Evolutionary conservation across 2,113 vertebrate species (phyloP), one percentile per base, ranked within the genome.

Genomic region (Zosterops borbonicus): DNA sequence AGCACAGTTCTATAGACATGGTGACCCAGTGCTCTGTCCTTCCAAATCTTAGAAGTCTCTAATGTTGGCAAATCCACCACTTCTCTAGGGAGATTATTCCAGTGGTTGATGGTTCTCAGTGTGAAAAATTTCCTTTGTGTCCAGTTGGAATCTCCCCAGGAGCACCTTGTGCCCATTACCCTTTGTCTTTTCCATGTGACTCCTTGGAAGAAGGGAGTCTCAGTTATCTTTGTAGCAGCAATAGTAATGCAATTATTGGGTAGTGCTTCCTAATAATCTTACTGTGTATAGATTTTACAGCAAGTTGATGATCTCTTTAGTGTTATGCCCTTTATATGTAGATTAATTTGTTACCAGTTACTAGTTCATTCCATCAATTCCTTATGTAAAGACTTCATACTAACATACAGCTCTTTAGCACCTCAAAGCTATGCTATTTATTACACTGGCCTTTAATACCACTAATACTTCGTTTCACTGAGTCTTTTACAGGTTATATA

Each of bases 1-100:
- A 76, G 21, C 37, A 28, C 2, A 2, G 0, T 21, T 44, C 18
- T 70, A 5, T 49, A 31, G 50, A 31, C 15, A 24, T 0, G 3
- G 18, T 64, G 22, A 44, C 10, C 62, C 49, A 49, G 50, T 8
- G 42, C 31, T 46, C 33, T 49, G 23, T 49, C 56, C 46, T 70
- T 44, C 3, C 21, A 27, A 9, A 9, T 55, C 46, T 46, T 88
- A 4, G 1, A 78, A 75, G 3, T 41, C 11, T 41, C 9, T 42
- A 6, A 10, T 46, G 24, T 9, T 65, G 28, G 24, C 28, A 52
- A 70, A 55, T 80, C 14, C 17, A 44, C 25, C 55, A 2, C 14
- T 65, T 84, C 18, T 35, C 35, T 31, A 20, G 28, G 27, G 39
- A 53, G 44, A 20, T 47, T 11, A 23, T 80, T 84, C 17, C 37